Evolutionary conservation across 2,888 invertebrate species (phyloP).

Genomic region (Epiblema foenella): DNA sequence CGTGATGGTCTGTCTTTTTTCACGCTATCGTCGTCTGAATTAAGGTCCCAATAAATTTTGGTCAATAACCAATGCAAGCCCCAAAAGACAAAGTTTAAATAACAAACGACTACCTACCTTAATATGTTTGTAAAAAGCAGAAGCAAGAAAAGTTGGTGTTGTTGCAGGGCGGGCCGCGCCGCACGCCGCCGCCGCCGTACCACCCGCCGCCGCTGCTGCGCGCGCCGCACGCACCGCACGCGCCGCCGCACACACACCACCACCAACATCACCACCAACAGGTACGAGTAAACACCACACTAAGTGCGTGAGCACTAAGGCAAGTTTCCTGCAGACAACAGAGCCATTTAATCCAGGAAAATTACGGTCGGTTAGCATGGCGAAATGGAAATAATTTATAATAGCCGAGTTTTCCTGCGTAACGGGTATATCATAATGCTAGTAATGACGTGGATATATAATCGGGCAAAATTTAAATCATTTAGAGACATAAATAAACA

Average conservation of each 20-base stretch:
- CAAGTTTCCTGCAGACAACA: too few species aligned
- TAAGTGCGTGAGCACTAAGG: too few species aligned
- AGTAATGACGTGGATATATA: too few species aligned
- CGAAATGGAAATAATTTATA: too few species aligned
- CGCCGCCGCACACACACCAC: slow-evolving; percentile 63
- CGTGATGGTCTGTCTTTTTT: background rate
- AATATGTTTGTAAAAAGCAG: slow-evolving; percentile 28
- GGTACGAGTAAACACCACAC: background rate
- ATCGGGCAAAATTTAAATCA: too few species aligned
- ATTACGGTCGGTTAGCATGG: too few species aligned
- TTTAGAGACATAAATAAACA: too few species aligned
- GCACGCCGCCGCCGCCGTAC: slow-evolving; percentile 92
- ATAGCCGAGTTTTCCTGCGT: too few species aligned
- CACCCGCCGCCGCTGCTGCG: slow-evolving; percentile 84
- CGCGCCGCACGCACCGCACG: slow-evolving; percentile 64
- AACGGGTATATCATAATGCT: too few species aligned
- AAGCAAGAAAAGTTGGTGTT: slow-evolving; percentile 49
- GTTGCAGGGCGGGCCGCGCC: slow-evolving; percentile 85
- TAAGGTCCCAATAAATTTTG: too few species aligned
- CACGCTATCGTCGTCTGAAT: too few species aligned
- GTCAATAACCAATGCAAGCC: background rate
- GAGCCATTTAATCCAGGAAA: too few species aligned
- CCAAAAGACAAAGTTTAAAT: background rate
- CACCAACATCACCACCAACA: slow-evolving; percentile 58
- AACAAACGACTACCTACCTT: background rate